Base-by-base conservation (phyloP, 1,140 invertebrate species). In the Meloidogyne hapla region DNA sequence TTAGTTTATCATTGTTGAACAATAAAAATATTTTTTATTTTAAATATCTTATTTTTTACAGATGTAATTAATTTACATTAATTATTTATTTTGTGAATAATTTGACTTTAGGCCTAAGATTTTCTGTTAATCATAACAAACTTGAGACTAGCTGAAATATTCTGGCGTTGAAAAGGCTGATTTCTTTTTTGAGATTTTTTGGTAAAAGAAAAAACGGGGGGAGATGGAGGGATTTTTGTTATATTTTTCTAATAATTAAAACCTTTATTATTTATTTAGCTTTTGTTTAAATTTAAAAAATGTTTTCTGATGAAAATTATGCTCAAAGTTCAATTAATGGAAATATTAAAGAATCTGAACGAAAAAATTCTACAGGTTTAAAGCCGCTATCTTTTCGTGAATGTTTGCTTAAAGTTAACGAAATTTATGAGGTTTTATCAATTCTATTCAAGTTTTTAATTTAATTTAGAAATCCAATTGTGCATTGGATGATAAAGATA, bases 351-450 rank as follows among this genome's bases (percentile, higher is more conserved):
- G 48, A 6, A n/a, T n/a, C 48, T 56, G 18, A 56, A n/a, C 3
- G n/a, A 8, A 56, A 56, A 56, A 56, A n/a, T 4, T 56, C 48
- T 56, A 56, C 18, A n/a, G 18, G 48, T n/a, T 56, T 56, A 6
- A 18, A 4, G 18, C 48, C 48, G n/a, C 5, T 56, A 56, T 5
- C 48, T n/a, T 56, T 56, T 8, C 48, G 48, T 56, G 48, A 56
- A 5, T 56, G 48, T 56, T n/a, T 56, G 15, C 48, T 56, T 56
- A 56, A n/a, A 56, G n/a, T 66, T 42, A 66, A 66, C 18, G 65
- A 66, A 42, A 33, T 66, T n/a, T 66, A 66, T 9, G 65, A 66
- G 65, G 65, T 66, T n/a, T 5, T 66, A 10, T 26, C 8, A 65
- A 65, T 66, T 21, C n/a, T n/a, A n/a, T n/a, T n/a, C n/a, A n/a